Evolutionary conservation across 64 coral and sea anemone genomes (phyloP).

Genomic region (Acropora yongei): DNA sequence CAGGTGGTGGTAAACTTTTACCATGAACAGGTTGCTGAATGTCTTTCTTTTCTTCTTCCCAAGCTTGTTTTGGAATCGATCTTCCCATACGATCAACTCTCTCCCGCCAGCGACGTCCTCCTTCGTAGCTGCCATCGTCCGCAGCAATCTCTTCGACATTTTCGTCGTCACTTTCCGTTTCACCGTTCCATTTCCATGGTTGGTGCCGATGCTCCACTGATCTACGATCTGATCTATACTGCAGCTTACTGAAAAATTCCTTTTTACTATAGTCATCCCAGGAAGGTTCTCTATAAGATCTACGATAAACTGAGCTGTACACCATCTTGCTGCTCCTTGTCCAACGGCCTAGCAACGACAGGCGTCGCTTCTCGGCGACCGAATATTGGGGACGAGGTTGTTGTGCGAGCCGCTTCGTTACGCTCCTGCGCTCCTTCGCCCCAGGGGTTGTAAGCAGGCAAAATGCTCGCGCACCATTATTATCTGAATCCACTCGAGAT

Average conservation of each 20-base stretch:
- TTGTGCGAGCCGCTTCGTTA: too few species aligned
- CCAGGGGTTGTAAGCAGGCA: too few species aligned
- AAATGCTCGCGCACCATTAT: too few species aligned
- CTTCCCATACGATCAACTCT: background rate
- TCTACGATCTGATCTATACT: conserved; percentile 91
- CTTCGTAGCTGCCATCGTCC: conserved; percentile 24
- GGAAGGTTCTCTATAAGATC: conserved; percentile 70
- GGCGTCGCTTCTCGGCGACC: too few species aligned
- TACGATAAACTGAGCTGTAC: conserved; percentile 69
- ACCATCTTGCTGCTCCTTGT: conserved; percentile 67
- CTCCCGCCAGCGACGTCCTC: conserved; percentile 18
- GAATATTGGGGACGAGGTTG: too few species aligned
- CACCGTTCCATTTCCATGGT: conserved; percentile 88
- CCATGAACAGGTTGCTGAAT: background rate
- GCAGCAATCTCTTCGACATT: conserved; percentile 75
- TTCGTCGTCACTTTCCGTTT: conserved; percentile 75
- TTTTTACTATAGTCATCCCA: conserved; percentile 93
- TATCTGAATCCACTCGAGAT: too few species aligned
- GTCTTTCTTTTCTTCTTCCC: conserved; percentile 37
- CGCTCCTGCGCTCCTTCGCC: too few species aligned
- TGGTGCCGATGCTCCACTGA: conserved; percentile 91
- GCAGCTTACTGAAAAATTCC: conserved; percentile 80
- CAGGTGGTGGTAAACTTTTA: background rate
- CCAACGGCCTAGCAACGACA: too few species aligned
- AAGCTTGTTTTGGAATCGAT: conserved; percentile 42